These are phyloP conservation scores for Pollenia griseotomentosa DNA, from an alignment of 2,888 invertebrate genomes.

Conservation along the genomic window DNA sequence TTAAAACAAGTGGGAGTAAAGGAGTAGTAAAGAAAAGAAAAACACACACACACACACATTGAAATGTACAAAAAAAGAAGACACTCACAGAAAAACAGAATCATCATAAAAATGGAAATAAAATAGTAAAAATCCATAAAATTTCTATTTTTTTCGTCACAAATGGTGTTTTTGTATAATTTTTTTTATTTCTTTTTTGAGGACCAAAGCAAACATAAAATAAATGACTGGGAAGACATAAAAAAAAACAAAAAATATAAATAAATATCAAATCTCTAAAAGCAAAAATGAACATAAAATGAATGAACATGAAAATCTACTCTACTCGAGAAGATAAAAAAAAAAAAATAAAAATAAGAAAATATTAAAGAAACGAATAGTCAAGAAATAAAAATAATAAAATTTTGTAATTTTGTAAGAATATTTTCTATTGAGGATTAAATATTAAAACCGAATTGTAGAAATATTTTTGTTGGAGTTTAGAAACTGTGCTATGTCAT, in stretches of 20 bases:
- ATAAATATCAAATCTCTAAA: conserved; percentile 33
- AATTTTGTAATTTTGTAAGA: background rate
- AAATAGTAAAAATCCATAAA: conserved; percentile 63
- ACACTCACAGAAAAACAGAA: conserved; percentile 30
- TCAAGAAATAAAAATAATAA: background rate
- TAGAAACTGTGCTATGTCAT: too few relatives aligned
- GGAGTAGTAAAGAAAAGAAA: background rate
- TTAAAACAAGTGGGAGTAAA: background rate
- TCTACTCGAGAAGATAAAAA: conserved; percentile 22
- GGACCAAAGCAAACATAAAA: conserved; percentile 72
- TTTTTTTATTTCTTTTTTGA: conserved; percentile 42
- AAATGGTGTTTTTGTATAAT: conserved; percentile 21
- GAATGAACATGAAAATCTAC: conserved; percentile 71
- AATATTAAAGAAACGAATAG: background rate
- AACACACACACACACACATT: background rate
- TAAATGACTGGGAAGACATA: conserved; percentile 69
- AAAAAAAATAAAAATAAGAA: background rate
- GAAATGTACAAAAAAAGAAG: conserved; percentile 33
- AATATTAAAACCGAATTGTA: too few relatives aligned
- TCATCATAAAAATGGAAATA: conserved; percentile 51
- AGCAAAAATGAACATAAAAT: conserved; percentile 53
- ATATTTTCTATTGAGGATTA: background rate
- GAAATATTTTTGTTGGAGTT: too few relatives aligned
- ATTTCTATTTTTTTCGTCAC: conserved; percentile 20
- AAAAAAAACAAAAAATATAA: conserved; percentile 44